Evolutionary conservation across 1,140 invertebrate species (phyloP).

Genomic region (Macrobrachium rosenbergii): DNA sequence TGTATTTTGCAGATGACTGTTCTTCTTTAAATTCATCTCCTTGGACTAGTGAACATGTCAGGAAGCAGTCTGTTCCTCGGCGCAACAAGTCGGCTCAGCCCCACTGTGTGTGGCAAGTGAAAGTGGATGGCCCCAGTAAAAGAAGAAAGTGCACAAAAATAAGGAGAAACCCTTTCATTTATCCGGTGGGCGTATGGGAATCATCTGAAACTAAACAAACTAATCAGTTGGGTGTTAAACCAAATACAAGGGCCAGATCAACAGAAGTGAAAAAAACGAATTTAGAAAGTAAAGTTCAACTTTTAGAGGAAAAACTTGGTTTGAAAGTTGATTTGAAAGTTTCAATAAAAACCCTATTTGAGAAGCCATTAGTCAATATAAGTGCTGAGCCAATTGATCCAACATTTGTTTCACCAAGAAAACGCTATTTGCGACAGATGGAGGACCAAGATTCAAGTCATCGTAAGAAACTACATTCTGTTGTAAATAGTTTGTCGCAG

Average conservation of each 20-base stretch:
- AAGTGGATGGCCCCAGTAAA: neutral
- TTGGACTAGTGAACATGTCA: conserved; percentile 88
- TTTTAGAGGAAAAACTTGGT: conserved; percentile 40
- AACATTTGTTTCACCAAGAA: conserved; percentile 54
- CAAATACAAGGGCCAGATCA: conserved; percentile 2
- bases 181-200: conserved; percentile 19
- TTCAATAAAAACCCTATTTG: conserved; percentile 37
- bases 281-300: conserved; percentile 39
- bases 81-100: conserved; percentile 81
- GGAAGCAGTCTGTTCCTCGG: conserved; percentile 84
- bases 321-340: conserved; percentile 27
- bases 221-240: conserved; percentile 9
- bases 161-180: conserved; percentile 43
- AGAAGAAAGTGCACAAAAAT: conserved; percentile 13
- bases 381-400: conserved; percentile 43
- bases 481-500: conserved; percentile 34
- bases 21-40: conserved; percentile 89
- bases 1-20: conserved; percentile 86
- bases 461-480: conserved; percentile 52
- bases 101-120: conserved; percentile 33
- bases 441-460: conserved; percentile 52
- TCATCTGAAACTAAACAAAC: neutral
- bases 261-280: neutral
- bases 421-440: conserved; percentile 58
- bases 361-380: conserved; percentile 31